These are phyloP conservation scores for Sceloporus undulatus DNA, from an alignment of 2,113 vertebrate species.

Conservation along the genomic window DNA sequence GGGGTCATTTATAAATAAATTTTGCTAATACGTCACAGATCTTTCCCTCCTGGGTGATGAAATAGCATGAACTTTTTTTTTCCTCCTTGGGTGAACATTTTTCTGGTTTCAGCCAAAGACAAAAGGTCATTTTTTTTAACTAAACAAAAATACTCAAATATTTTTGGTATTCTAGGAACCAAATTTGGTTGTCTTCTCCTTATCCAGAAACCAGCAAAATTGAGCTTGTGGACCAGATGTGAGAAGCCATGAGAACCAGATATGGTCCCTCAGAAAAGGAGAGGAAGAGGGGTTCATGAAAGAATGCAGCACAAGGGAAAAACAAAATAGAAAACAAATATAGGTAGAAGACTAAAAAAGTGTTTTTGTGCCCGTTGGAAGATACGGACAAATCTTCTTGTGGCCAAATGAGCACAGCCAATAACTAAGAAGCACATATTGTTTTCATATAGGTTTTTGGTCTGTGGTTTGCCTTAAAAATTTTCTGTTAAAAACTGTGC, in stretches of 20 bases:
- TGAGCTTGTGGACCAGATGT: not conserved
- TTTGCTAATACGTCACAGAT: no score
- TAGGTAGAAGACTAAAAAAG: not conserved
- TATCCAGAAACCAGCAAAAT: not conserved
- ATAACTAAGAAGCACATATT: not conserved
- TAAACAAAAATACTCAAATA: not conserved
- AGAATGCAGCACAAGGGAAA: no score
- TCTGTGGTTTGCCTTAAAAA: slow-evolving; percentile 4
- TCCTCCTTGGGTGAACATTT: not conserved
- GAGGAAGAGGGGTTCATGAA: not conserved
- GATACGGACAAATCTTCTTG: not conserved
- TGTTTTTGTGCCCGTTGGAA: not conserved
- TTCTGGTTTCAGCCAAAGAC: not conserved
- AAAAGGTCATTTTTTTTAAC: no score
- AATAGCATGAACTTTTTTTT: no score
- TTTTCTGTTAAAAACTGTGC: not conserved
- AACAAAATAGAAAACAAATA: not conserved
- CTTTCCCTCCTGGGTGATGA: no score
- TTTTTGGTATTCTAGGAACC: no score
- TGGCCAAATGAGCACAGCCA: not conserved
- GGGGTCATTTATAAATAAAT: no score
- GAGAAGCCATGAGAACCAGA: not conserved
- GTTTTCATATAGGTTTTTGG: not conserved
- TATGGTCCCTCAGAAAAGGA: not conserved
- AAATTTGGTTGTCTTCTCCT: not conserved